Evolutionary conservation across 2,888 invertebrate species (phyloP).

Genomic region (Harpalus rufipes): DNA sequence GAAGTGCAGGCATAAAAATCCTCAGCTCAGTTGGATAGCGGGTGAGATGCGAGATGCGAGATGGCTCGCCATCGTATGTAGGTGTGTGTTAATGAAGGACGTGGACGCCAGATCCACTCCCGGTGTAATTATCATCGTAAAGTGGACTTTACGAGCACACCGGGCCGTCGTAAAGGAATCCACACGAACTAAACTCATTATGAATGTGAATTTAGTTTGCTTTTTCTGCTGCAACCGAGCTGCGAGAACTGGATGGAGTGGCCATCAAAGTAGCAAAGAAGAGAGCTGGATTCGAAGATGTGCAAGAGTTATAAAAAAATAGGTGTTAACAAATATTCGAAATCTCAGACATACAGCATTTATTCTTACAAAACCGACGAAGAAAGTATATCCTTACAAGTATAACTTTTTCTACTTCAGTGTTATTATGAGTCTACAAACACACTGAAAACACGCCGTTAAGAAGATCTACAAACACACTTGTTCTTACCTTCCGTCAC

Average conservation of each 20-base stretch:
- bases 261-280: slow-evolving; percentile 69
- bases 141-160: slow-evolving; percentile 78
- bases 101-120: slow-evolving; percentile 35
- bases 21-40: not conserved
- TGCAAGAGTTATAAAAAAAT: not conserved
- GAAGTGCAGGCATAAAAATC: slow-evolving; percentile 27
- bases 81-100: slow-evolving; percentile 37
- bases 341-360: too few species aligned
- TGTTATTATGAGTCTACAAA: too few species aligned
- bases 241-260: too few species aligned
- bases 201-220: slow-evolving; percentile 75
- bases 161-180: slow-evolving; percentile 75
- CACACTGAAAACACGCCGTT: too few species aligned
- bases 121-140: slow-evolving; percentile 77
- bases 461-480: too few species aligned
- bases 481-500: too few species aligned
- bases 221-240: slow-evolving; percentile 70
- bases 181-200: slow-evolving; percentile 75
- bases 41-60: slow-evolving; percentile 4
- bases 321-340: not conserved
- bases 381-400: too few species aligned
- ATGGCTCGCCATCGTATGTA: not conserved
- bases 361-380: too few species aligned
- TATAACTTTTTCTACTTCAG: too few species aligned
- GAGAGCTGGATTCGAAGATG: slow-evolving; percentile 71